Percentiles rank a stretch among this genome's conserved stretches.
Evolutionary conservation across 2,888 invertebrate genomes (phyloP).

Genomic region (Chalcis sispes): DNA sequence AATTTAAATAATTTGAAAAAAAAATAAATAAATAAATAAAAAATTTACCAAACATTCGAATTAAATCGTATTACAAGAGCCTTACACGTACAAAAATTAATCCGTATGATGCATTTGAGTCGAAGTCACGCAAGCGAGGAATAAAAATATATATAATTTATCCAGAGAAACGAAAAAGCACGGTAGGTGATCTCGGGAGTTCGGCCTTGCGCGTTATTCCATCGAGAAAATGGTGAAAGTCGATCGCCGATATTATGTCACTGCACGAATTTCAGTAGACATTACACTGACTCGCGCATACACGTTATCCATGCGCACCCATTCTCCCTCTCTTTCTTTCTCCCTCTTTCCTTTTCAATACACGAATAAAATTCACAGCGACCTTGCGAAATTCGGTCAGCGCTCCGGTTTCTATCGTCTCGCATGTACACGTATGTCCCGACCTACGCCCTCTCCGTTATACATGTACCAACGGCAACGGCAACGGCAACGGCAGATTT

Average conservation of each 20-base stretch:
- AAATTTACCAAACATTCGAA: no score
- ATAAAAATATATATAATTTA: no score
- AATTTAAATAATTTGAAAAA: no score
- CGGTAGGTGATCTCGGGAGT: no score
- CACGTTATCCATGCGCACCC: not conserved
- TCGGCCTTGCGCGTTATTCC: slow-evolving; percentile 46
- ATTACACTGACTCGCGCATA: not conserved
- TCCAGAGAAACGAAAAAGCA: no score
- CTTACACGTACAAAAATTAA: no score
- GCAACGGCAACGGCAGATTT: no score
- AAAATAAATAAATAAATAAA: no score
- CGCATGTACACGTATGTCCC: not conserved
- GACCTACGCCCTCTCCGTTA: no score
- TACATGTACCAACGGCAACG: no score
- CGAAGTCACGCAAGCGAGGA: not conserved
- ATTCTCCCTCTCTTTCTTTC: not conserved
- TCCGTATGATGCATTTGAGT: no score
- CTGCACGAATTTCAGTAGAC: slow-evolving; percentile 24
- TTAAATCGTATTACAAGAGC: no score
- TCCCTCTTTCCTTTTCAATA: slow-evolving; percentile 1
- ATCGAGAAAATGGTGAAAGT: slow-evolving; percentile 52
- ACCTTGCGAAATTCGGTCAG: slow-evolving; percentile 60
- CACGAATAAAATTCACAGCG: slow-evolving; percentile 30
- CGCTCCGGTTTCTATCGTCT: slow-evolving; percentile 45
- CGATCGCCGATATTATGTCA: slow-evolving; percentile 46